Conservation (phyloP, 2,797 vertebrate genomes). For the Pagetopsis macropterus region DNA sequence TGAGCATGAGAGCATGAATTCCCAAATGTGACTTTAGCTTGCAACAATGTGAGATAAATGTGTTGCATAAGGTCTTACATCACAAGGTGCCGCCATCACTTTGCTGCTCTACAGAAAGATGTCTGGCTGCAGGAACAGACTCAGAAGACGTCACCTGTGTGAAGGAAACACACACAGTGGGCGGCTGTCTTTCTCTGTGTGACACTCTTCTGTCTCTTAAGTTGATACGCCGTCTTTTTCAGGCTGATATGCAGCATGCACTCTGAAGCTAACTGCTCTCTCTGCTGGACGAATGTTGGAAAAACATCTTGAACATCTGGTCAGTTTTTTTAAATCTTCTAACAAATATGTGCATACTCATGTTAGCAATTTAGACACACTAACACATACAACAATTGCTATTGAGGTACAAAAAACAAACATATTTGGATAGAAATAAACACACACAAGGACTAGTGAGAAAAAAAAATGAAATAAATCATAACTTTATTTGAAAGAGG, state of each 20-base stretch:
- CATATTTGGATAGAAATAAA: no score
- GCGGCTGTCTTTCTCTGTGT: background rate
- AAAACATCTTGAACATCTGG: background rate
- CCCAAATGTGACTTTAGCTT: slow-evolving; percentile 5
- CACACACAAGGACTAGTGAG: no score
- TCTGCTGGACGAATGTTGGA: slow-evolving; percentile 60
- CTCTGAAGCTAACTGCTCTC: slow-evolving; percentile 45
- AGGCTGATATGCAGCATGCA: background rate
- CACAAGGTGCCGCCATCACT: slow-evolving; percentile 30
- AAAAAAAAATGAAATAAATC: no score
- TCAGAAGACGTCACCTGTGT: background rate
- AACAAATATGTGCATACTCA: no score
- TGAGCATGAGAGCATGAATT: background rate
- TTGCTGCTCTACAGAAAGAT: slow-evolving; percentile 22
- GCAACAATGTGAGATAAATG: slow-evolving; percentile 9
- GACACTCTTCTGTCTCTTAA: background rate
- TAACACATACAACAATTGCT: no score
- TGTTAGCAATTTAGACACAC: no score
- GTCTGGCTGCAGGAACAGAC: background rate
- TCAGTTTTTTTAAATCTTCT: no score
- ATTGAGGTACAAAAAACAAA: no score
- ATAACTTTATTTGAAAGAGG: no score
- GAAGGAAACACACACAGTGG: background rate
- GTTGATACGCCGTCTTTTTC: background rate
- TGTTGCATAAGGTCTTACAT: slow-evolving; percentile 38